Conservation (phyloP, 1,140 invertebrate genomes). For the Zaprionus ghesquierei region DNA sequence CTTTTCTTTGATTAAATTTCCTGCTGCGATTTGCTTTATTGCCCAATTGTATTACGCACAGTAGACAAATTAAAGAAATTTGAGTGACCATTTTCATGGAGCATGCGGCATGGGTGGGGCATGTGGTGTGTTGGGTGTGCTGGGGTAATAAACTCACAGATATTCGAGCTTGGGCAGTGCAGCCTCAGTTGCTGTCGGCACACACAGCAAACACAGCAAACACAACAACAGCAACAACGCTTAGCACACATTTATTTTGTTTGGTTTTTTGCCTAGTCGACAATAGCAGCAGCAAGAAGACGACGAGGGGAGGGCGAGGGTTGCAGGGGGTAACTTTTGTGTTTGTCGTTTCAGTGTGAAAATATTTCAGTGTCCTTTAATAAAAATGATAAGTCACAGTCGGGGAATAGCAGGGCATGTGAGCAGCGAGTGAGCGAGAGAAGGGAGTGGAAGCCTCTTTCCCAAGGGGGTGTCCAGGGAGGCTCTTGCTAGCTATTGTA, state of each 20-base stretch:
- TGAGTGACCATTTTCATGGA: conserved; percentile 6
- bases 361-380: conserved; percentile 59
- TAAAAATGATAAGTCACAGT: conserved; percentile 60
- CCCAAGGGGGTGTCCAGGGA: not conserved
- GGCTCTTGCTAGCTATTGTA: conserved; percentile 32
- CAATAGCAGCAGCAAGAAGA: conserved; percentile 20
- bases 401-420: conserved; percentile 33
- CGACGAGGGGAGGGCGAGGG: not conserved
- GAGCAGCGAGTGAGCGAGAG: not conserved
- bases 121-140: not conserved
- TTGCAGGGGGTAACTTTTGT: conserved; percentile 26
- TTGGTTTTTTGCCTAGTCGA: conserved; percentile 43
- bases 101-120: not conserved
- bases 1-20: not conserved
- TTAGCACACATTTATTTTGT: conserved; percentile 27
- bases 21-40: not conserved
- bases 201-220: conserved; percentile 14
- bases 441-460: not conserved
- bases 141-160: conserved; percentile 33
- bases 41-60: conserved; percentile 14
- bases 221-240: conserved; percentile 6
- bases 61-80: conserved; percentile 29
- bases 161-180: conserved; percentile 14
- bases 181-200: conserved; percentile 35
- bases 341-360: conserved; percentile 48